These are phyloP conservation scores for Drosophila macrospina DNA, from an alignment of 2,888 invertebrate genomes.

Conservation along the genomic window DNA sequence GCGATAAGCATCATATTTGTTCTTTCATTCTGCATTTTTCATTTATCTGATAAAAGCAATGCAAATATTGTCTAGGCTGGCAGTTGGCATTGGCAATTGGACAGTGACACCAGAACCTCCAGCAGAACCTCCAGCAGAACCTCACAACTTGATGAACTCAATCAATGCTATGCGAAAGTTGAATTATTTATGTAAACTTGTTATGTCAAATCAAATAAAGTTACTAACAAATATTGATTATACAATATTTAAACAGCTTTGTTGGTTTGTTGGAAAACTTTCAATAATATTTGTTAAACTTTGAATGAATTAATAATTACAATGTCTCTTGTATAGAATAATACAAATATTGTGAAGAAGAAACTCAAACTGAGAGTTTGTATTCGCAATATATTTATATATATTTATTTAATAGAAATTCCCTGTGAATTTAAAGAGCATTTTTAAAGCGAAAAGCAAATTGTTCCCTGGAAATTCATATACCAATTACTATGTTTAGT, in stretches of 20 bases:
- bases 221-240: slow-evolving; percentile 31
- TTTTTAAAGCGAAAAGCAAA: slow-evolving; percentile 1
- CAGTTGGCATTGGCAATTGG: slow-evolving; percentile 38
- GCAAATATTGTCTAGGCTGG: slow-evolving; percentile 38
- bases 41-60: slow-evolving; percentile 25
- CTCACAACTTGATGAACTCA: slow-evolving; percentile 23
- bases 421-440: not conserved
- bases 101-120: slow-evolving; percentile 26
- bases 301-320: too few relatives aligned
- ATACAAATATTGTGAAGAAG: too few relatives aligned
- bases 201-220: slow-evolving; percentile 19
- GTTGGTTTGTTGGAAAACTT: not conserved
- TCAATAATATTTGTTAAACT: not conserved
- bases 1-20: slow-evolving; percentile 44
- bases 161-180: slow-evolving; percentile 37
- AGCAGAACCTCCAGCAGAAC: not conserved
- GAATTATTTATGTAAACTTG: slow-evolving; percentile 36
- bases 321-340: not conserved
- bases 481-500: slow-evolving; percentile 21
- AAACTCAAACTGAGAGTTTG: too few relatives aligned
- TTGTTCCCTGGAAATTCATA: slow-evolving; percentile 20
- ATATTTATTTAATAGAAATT: not conserved
- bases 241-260: slow-evolving; percentile 48
- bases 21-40: slow-evolving; percentile 8
- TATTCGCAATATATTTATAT: not conserved